Evolutionary conservation across 2,888 invertebrate genomes (phyloP).

Genomic region (Ferrisia virgata): DNA sequence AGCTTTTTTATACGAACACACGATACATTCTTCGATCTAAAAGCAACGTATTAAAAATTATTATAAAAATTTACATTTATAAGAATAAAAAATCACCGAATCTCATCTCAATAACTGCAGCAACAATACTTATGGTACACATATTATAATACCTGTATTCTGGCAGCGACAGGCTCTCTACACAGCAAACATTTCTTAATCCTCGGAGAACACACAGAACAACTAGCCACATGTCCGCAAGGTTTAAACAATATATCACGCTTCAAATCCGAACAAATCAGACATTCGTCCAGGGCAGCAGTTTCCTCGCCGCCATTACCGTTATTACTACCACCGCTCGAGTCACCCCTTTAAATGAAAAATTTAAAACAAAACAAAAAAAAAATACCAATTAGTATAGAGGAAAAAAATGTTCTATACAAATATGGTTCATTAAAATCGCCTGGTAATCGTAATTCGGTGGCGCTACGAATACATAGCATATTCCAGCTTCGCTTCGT

Average conservation of each 20-base stretch:
- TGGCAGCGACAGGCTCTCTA: slow-evolving; percentile 74
- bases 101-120: no score
- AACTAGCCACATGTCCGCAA: slow-evolving; percentile 90
- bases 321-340: background rate
- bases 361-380: background rate
- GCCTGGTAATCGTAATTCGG: no score
- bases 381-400: background rate
- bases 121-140: no score
- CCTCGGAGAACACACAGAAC: slow-evolving; percentile 80
- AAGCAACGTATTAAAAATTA: background rate
- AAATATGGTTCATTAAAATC: background rate
- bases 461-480: no score
- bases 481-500: no score
- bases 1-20: slow-evolving; percentile 91
- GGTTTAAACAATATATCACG: slow-evolving; percentile 87
- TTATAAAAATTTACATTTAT: no score
- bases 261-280: slow-evolving; percentile 91
- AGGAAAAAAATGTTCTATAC: background rate
- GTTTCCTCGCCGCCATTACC: slow-evolving; percentile 49
- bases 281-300: slow-evolving; percentile 78
- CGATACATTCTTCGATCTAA: slow-evolving; percentile 90
- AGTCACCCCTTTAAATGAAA: slow-evolving; percentile 9
- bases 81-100: no score
- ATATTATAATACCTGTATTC: slow-evolving; percentile 64
- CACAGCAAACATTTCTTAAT: slow-evolving; percentile 95